phyloP scores from a whole-genome alignment of 2,113 vertebrate species.

The Bambusicola thoracicus region DNA sequence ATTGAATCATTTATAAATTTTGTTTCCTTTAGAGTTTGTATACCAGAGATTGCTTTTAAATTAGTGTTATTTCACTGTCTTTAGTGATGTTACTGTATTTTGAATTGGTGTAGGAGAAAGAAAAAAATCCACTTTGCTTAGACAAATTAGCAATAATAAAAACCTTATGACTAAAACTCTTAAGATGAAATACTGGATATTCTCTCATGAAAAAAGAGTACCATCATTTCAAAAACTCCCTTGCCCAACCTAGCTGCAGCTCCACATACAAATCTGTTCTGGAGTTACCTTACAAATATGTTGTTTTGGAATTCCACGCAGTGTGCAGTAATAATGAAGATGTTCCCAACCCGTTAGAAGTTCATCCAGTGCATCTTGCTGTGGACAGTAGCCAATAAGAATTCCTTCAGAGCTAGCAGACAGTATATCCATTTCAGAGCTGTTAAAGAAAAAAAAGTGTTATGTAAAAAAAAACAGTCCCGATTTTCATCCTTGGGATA shows the following conservation, averaged over 20 bases:
- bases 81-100: background rate
- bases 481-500: background rate
- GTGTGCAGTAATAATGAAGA: slow-evolving; percentile 74
- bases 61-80: background rate
- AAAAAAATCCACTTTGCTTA: background rate
- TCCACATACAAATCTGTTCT: background rate
- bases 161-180: background rate
- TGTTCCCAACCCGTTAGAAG: slow-evolving; percentile 79
- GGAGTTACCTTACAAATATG: slow-evolving; percentile 55
- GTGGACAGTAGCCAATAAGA: slow-evolving; percentile 76
- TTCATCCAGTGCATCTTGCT: slow-evolving; percentile 78
- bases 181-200: background rate
- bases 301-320: slow-evolving; percentile 71
- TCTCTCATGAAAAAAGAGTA: background rate
- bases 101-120: background rate
- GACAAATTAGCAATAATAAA: background rate
- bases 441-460: slow-evolving; percentile 16
- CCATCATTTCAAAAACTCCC: background rate
- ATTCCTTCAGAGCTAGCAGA: slow-evolving; percentile 53
- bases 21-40: background rate
- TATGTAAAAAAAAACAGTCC: background rate
- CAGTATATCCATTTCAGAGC: slow-evolving; percentile 61
- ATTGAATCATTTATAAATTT: background rate
- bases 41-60: background rate
- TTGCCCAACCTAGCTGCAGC: background rate